Evolutionary conservation across 2,888 invertebrate genomes (phyloP).

Genomic region (Prosapia bicincta): DNA sequence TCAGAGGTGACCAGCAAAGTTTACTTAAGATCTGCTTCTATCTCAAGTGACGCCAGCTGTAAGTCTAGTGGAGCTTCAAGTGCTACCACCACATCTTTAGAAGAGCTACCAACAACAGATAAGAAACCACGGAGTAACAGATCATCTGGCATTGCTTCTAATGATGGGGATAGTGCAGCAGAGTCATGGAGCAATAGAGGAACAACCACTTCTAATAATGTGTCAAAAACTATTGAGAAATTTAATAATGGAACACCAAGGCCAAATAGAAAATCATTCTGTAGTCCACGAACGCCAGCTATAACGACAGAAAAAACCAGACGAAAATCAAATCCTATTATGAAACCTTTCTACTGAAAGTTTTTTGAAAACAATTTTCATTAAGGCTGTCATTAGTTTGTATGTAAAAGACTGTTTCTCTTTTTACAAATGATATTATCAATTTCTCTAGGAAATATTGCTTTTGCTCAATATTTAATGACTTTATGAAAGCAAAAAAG

Average conservation of each 20-base stretch:
- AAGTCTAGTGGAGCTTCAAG: conserved; percentile 22
- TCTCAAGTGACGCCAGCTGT: conserved; percentile 20
- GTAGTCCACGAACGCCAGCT: conserved; percentile 28
- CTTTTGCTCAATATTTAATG: background rate
- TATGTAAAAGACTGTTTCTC: background rate
- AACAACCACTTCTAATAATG: conserved; percentile 25
- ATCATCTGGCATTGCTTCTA: conserved; percentile 18
- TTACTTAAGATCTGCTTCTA: conserved; percentile 10
- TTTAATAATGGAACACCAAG: conserved; percentile 8
- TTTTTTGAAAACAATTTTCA: background rate
- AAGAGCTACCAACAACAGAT: conserved; percentile 12
- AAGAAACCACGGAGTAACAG: conserved; percentile 18
- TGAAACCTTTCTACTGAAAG: conserved; percentile 32
- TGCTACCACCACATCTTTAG: conserved; percentile 17
- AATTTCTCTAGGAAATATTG: background rate
- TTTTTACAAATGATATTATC: background rate
- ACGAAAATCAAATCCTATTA: conserved; percentile 44
- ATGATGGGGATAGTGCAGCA: conserved; percentile 19
- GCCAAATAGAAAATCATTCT: conserved; percentile 37
- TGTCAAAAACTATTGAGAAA: conserved; percentile 29
- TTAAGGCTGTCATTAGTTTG: background rate
- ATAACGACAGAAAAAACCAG: conserved; percentile 43
- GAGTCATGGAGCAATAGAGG: conserved; percentile 26
- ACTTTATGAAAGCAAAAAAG: background rate
- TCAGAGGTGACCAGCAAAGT: background rate